Percentiles rank a stretch among this genome's conserved stretches.
Evolutionary conservation across 2,888 invertebrate genomes (phyloP).

Genomic region (Caenorhabditis auriculariae): DNA sequence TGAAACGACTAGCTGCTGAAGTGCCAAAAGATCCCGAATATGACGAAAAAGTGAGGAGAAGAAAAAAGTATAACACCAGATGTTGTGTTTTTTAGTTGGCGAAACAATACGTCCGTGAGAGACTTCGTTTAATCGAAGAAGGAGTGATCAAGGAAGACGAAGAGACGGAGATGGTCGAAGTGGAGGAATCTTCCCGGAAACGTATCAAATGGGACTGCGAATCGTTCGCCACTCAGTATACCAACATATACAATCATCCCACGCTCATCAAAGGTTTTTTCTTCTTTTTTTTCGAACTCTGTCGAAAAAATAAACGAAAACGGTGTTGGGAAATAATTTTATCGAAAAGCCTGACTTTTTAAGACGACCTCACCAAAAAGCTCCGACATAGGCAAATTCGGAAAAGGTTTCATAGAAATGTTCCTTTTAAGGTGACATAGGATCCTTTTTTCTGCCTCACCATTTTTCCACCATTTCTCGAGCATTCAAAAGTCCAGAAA

Average conservation of each 20-base stretch:
- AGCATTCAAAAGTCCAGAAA: no score
- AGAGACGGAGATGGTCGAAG: conserved; percentile 40
- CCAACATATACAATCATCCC: conserved; percentile 88
- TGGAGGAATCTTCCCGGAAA: conserved; percentile 37
- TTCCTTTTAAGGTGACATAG: no score
- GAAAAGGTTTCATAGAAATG: no score
- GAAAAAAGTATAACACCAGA: background rate
- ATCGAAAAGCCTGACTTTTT: no score
- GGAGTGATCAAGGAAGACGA: conserved; percentile 40
- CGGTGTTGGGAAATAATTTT: no score
- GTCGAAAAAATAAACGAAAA: no score
- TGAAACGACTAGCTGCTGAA: conserved; percentile 77
- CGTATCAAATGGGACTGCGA: conserved; percentile 60
- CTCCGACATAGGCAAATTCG: no score
- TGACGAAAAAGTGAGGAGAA: conserved; percentile 33
- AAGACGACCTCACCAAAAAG: no score
- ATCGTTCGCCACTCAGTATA: conserved; percentile 74
- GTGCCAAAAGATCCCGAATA: conserved; percentile 64
- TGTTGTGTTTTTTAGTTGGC: conserved; percentile 18
- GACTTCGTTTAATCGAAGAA: conserved; percentile 37
- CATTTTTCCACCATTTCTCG: no score
- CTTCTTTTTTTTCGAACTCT: background rate
- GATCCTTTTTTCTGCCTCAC: no score
- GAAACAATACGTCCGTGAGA: conserved; percentile 37
- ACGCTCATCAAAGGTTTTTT: conserved; percentile 73